Conservation (phyloP, 1,140 invertebrate genomes). For the Melipona quadrifasciata region DNA sequence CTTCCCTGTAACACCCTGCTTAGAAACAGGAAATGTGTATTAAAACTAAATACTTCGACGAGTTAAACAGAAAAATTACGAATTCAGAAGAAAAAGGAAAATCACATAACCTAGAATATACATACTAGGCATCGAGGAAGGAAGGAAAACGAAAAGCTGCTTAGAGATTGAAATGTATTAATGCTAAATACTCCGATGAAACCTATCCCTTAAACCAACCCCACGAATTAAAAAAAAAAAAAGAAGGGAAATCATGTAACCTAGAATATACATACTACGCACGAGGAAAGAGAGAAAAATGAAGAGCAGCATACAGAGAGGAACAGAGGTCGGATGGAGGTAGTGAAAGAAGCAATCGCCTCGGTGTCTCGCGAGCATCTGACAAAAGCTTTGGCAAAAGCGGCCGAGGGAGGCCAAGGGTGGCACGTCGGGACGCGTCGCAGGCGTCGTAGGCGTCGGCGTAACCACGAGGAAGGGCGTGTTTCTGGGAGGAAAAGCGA, state of each 20-base stretch:
- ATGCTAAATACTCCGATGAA: too few species aligned
- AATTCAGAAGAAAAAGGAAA: too few species aligned
- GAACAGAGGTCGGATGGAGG: neutral
- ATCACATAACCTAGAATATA: neutral
- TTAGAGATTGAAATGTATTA: too few species aligned
- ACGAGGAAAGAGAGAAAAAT: fast-evolving
- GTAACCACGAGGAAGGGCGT: slow-evolving; percentile 48
- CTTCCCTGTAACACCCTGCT: too few species aligned
- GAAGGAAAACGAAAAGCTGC: fast-evolving
- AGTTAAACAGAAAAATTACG: too few species aligned
- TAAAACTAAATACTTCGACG: too few species aligned
- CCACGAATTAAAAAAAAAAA: too few species aligned
- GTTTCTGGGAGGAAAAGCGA: slow-evolving; percentile 64
- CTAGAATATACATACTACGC: neutral
- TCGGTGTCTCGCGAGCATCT: slow-evolving; percentile 34
- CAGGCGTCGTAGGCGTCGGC: slow-evolving; percentile 48
- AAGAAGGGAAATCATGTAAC: too few species aligned
- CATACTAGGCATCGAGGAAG: neutral
- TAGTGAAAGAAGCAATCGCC: neutral
- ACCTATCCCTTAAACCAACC: too few species aligned
- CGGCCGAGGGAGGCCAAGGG: neutral
- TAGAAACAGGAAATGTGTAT: too few species aligned
- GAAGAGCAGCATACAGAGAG: neutral
- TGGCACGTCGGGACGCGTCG: slow-evolving; percentile 8
- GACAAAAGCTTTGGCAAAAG: neutral